Conservation (phyloP, 2,113 vertebrate species). For the Callipepla californica region DNA sequence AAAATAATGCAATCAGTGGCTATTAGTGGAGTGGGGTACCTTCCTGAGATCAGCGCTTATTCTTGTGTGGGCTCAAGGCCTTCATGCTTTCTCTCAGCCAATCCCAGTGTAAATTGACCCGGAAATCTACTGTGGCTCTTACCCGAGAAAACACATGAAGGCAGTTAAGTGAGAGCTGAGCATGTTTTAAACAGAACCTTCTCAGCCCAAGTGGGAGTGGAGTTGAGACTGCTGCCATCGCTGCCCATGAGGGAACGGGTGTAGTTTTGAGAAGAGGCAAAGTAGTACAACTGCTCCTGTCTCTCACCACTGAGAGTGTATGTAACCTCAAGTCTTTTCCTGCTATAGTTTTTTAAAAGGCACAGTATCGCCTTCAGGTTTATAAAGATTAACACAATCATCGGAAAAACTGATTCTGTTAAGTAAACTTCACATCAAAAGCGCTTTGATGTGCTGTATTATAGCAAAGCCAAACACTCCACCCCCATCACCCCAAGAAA, state of each 20-base stretch:
- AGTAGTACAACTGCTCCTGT: background rate
- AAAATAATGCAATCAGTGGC: slow-evolving; percentile 16
- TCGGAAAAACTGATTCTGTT: slow-evolving; percentile 73
- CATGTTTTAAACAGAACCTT: background rate
- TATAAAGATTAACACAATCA: slow-evolving; percentile 76
- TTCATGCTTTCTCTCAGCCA: background rate
- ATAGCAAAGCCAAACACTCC: slow-evolving; percentile 68
- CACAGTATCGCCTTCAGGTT: slow-evolving; percentile 71
- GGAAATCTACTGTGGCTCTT: background rate
- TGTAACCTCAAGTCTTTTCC: slow-evolving; percentile 73
- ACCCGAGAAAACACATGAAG: background rate
- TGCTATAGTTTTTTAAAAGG: slow-evolving; percentile 70
- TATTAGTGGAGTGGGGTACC: background rate
- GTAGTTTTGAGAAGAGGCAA: background rate
- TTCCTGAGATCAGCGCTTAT: background rate
- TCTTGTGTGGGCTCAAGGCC: background rate
- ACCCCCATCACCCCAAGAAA: slow-evolving; percentile 64
- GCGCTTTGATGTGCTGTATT: slow-evolving; percentile 74
- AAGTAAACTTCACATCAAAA: slow-evolving; percentile 79
- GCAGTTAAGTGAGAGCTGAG: background rate
- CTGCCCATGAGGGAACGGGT: background rate
- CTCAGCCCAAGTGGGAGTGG: background rate
- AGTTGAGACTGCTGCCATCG: background rate
- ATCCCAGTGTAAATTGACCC: background rate
- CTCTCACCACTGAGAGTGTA: slow-evolving; percentile 50